Conservation (phyloP, 2,113 vertebrate genomes). For the Dissostichus mawsoni region DNA sequence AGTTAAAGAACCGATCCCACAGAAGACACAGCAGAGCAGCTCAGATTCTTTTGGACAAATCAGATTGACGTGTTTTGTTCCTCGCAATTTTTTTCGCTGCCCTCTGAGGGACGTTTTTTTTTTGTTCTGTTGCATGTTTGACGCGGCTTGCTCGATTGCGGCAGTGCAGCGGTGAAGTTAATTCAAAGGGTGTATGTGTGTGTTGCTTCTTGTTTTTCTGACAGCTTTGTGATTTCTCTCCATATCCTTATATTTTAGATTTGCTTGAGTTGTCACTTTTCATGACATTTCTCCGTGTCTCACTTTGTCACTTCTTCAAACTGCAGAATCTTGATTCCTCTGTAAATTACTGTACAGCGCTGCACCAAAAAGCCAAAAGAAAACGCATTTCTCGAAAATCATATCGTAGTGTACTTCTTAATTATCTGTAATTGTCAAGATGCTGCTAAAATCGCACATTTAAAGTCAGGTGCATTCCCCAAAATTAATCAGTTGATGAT, state of each 20-base stretch:
- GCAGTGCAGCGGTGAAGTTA: slow-evolving; percentile 59
- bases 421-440: slow-evolving; percentile 46
- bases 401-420: slow-evolving; percentile 25
- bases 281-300: slow-evolving; percentile 58
- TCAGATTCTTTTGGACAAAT: slow-evolving; percentile 66
- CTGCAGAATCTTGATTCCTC: slow-evolving; percentile 32
- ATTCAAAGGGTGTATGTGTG: slow-evolving; percentile 56
- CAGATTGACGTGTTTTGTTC: slow-evolving; percentile 78
- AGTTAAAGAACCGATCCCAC: slow-evolving; percentile 62
- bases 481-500: slow-evolving; percentile 51
- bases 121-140: slow-evolving; percentile 62
- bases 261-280: slow-evolving; percentile 73
- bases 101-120: slow-evolving; percentile 59
- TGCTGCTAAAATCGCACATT: slow-evolving; percentile 37
- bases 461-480: slow-evolving; percentile 12
- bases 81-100: slow-evolving; percentile 53
- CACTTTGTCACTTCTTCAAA: slow-evolving; percentile 48
- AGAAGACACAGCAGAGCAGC: slow-evolving; percentile 55
- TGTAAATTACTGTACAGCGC: slow-evolving; percentile 28
- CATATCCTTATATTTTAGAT: slow-evolving; percentile 59
- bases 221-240: slow-evolving; percentile 72
- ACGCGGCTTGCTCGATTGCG: slow-evolving; percentile 53
- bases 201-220: slow-evolving; percentile 42
- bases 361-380: slow-evolving; percentile 8
- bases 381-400: slow-evolving; percentile 33